A percentile compares a stretch with the other conserved stretches of the same genome.
Conservation (phyloP, 53 echinoderm and acorn worm species). For the Zoroaster sp. region DNA sequence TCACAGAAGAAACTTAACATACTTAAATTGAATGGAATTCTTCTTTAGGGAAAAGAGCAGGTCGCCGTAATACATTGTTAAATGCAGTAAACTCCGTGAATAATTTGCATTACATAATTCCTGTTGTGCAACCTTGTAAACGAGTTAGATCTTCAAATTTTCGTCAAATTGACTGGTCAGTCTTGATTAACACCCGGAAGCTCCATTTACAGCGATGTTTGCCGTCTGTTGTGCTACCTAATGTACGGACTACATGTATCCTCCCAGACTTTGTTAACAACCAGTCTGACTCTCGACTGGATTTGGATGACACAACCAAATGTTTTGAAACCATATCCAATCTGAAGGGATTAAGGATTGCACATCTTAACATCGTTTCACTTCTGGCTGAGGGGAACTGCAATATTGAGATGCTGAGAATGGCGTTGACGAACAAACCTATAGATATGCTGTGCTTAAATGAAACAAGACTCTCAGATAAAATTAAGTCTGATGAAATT, state of each 20-base stretch:
- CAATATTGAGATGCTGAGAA: too few relatives aligned
- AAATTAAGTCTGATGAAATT: too few relatives aligned
- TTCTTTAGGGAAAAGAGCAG: slow-evolving; percentile 1
- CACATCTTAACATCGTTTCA: slow-evolving; percentile 43
- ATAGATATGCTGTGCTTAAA: too few relatives aligned
- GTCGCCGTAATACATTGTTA: neutral
- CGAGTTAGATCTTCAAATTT: neutral
- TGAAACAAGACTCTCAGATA: too few relatives aligned
- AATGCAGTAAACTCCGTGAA: neutral
- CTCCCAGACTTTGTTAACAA: neutral
- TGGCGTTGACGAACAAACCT: too few relatives aligned
- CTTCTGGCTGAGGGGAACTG: too few relatives aligned
- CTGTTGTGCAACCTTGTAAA: slow-evolving; percentile 1
- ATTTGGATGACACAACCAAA: neutral
- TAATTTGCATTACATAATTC: neutral
- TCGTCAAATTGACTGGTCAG: neutral
- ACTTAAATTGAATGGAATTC: neutral
- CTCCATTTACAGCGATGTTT: slow-evolving; percentile 7
- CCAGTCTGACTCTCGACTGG: neutral
- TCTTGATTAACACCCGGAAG: neutral
- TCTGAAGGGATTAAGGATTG: neutral
- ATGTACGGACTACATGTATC: neutral
- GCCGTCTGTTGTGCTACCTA: neutral
- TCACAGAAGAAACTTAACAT: neutral
- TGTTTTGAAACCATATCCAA: slow-evolving; percentile 9